Conservation (phyloP, 1,140 invertebrate genomes). For the Phymastichus coffea region DNA sequence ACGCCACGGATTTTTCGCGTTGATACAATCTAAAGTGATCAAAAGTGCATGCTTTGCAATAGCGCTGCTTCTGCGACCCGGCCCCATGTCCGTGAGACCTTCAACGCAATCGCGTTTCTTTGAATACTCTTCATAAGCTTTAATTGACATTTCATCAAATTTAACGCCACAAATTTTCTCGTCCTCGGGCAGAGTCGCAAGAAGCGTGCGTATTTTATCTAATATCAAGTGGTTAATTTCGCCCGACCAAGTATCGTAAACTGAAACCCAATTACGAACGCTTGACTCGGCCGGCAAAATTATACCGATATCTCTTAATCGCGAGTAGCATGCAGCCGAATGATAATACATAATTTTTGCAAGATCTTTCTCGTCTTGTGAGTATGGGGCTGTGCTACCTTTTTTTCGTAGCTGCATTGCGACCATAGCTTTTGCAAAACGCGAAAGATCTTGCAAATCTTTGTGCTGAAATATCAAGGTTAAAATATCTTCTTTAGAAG, state of each 20-base stretch:
- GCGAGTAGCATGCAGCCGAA: too few species aligned
- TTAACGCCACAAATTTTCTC: slow-evolving; percentile 29
- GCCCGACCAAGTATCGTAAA: slow-evolving; percentile 28
- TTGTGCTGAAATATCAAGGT: too few species aligned
- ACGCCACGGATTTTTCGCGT: too few species aligned
- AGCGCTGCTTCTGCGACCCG: slow-evolving; percentile 1
- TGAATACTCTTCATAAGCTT: slow-evolving; percentile 31
- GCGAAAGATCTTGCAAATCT: too few species aligned
- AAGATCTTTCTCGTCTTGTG: too few species aligned
- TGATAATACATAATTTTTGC: too few species aligned
- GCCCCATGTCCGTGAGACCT: slow-evolving; percentile 30
- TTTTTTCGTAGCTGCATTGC: too few species aligned
- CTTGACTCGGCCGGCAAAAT: slow-evolving; percentile 10
- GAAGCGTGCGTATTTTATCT: slow-evolving; percentile 11
- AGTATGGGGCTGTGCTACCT: too few species aligned
- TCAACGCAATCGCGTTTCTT: slow-evolving; percentile 28
- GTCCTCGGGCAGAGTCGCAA: neutral
- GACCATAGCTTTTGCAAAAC: too few species aligned
- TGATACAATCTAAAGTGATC: too few species aligned
- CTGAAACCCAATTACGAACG: slow-evolving; percentile 26
- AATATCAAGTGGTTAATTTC: slow-evolving; percentile 29
- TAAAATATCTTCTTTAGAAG: too few species aligned
- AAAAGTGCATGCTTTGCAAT: too few species aligned
- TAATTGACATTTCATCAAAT: slow-evolving; percentile 31
- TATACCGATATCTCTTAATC: neutral